phyloP scores from a whole-genome alignment of 2,113 vertebrate species.

The Myodes glareolus region DNA sequence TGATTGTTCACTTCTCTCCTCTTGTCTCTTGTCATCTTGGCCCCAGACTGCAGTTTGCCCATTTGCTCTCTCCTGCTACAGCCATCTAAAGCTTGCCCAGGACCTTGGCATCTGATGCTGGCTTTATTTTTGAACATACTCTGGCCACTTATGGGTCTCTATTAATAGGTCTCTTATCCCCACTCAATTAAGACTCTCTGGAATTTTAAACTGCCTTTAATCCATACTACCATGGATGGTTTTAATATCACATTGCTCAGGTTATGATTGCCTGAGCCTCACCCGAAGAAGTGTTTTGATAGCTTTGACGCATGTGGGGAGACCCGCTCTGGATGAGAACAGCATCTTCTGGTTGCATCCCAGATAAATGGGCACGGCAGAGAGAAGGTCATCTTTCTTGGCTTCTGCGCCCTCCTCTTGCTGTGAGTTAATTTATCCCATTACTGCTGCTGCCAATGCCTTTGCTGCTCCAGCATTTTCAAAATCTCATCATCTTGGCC shows the following conservation, averaged over 20 bases:
- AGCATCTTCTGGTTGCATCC: not conserved
- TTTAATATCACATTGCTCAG: not conserved
- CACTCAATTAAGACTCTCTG: not conserved
- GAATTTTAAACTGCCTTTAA: not conserved
- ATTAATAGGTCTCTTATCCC: conserved; percentile 1
- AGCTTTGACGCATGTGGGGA: not conserved
- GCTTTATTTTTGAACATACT: not conserved
- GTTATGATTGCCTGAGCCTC: not conserved
- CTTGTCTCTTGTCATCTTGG: not conserved
- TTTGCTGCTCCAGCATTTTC: not conserved
- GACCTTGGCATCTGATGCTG: not conserved
- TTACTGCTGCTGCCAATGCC: not conserved
- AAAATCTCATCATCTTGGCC: not conserved
- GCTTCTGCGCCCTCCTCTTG: not conserved
- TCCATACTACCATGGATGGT: not conserved
- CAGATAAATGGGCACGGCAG: not conserved
- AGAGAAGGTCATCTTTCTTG: not conserved
- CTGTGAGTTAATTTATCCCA: not conserved
- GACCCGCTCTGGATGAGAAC: not conserved
- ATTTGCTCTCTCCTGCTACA: not conserved
- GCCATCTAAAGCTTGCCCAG: not conserved
- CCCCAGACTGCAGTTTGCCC: not conserved
- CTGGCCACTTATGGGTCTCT: not conserved
- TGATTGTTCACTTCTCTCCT: not conserved
- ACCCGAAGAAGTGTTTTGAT: not conserved